These are phyloP conservation scores for Mohoua ochrocephala DNA, from an alignment of 2,113 vertebrate genomes.

Conservation along the genomic window DNA sequence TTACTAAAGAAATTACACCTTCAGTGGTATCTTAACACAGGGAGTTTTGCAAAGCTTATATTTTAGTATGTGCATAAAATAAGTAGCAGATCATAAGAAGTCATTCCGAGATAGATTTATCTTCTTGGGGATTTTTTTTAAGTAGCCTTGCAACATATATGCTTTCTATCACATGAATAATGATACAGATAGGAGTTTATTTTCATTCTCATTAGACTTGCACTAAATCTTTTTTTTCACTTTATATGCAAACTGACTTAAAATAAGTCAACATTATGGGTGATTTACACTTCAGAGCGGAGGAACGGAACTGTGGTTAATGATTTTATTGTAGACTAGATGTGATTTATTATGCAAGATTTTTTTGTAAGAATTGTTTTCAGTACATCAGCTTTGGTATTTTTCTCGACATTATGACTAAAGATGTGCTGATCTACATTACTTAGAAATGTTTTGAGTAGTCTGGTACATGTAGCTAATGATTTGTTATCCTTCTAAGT, in stretches of 20 bases:
- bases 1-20: constrained; percentile 46
- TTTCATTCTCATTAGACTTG: constrained; percentile 1
- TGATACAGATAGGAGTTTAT: neutral
- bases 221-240: neutral
- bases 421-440: constrained; percentile 25
- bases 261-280: neutral
- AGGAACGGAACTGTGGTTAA: neutral
- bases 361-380: constrained; percentile 25
- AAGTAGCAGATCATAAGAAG: constrained; percentile 4
- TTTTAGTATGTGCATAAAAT: constrained; percentile 43
- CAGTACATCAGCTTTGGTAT: neutral
- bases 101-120: neutral
- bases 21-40: constrained; percentile 22
- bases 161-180: neutral
- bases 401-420: constrained; percentile 24
- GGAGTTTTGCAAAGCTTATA: constrained; percentile 19
- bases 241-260: constrained; percentile 10
- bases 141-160: neutral
- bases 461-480: constrained; percentile 26
- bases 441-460: constrained; percentile 34
- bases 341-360: neutral
- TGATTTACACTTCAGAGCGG: constrained; percentile 38
- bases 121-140: neutral
- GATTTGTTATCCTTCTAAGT: constrained; percentile 46
- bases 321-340: constrained; percentile 17